A percentile compares a stretch with the other conserved stretches of the same genome.
phyloP scores from a whole-genome alignment of 2,113 vertebrate species.

The Callipepla squamata region DNA sequence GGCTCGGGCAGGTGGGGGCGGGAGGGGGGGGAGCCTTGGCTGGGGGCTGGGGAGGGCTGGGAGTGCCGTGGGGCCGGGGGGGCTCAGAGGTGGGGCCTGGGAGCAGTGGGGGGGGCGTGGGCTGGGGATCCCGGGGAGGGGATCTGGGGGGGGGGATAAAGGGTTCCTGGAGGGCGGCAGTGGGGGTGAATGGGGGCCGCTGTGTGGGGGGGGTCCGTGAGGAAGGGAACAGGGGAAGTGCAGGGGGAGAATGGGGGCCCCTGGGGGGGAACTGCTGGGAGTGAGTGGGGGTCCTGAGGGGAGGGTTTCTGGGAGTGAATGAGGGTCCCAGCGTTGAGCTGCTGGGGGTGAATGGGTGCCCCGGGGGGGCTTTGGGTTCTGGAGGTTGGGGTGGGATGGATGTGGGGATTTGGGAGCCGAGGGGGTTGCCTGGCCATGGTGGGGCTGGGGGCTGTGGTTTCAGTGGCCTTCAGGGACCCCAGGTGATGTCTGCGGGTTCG shows the following conservation, averaged over 20 bases:
- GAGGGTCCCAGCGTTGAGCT: too few relatives aligned
- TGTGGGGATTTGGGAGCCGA: too few relatives aligned
- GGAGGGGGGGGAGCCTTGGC: background rate
- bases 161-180: too few relatives aligned
- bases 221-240: too few relatives aligned
- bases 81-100: too few relatives aligned
- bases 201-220: background rate
- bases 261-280: too few relatives aligned
- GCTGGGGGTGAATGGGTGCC: background rate
- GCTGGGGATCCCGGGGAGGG: fast-evolving
- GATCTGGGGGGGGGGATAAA: too few relatives aligned
- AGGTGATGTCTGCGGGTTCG: background rate
- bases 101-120: background rate
- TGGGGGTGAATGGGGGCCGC: too few relatives aligned
- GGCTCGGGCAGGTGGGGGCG: background rate
- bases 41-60: too few relatives aligned
- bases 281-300: too few relatives aligned
- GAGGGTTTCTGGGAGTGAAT: too few relatives aligned
- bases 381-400: background rate
- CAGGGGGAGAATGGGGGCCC: too few relatives aligned
- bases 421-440: background rate
- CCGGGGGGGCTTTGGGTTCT: background rate
- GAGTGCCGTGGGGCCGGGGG: background rate
- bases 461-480: background rate
- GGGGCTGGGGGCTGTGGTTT: background rate